Evolutionary conservation across 2,113 vertebrate genomes (phyloP), one percentile per base, ranked within the genome.

Genomic region (Pterocles orientalis): DNA sequence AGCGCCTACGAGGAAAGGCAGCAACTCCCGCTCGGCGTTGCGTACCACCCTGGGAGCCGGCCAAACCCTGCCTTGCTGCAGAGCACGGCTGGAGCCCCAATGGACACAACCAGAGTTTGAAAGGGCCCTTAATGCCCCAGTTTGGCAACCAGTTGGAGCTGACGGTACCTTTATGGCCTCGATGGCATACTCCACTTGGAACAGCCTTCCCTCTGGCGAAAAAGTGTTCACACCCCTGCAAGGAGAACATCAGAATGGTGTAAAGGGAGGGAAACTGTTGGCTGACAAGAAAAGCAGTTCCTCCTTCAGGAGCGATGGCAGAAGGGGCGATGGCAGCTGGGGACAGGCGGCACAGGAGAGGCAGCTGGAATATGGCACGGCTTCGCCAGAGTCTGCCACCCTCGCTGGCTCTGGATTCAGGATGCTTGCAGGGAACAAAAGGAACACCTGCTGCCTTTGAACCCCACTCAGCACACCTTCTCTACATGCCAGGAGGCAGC

Each of bases 181-280:
- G 48, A 99, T 99, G 91, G 99, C 99, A 98, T 99, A 99, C 97
- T 99, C 99, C 96, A 99, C 99, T 97, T 99, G 99, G 97, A 99
- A 99, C 91, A 99, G 98, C 97, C 99, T 98, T 96, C 99, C 99
- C 92, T 99, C 99, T 7, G 99, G 99, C 95, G 99, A 99, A 98
- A 99, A 99, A 64, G 99, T 99, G 97, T 99, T 99, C 92, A 99
- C 99, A 43, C 99, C 99, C 95, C 99, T 99, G 95, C 11, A 97
- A 97, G 96, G 11, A 94, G 54, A 82, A 84, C 57, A 71, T 8
- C 71, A 65, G 79, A 68, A 25, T 0, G 21, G 53, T 15, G 70
- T 33, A 43, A 84, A 48, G 58, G 18, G 69, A 65, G 68, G 39
- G 45, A 41, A 47, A 58, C 11, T 1, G 17, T 18, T 19, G 25